A percentile compares a stretch with the other conserved stretches of the same genome.
Evolutionary conservation across 1,140 invertebrate species (phyloP).

Genomic region (Andricus grossulariae): DNA sequence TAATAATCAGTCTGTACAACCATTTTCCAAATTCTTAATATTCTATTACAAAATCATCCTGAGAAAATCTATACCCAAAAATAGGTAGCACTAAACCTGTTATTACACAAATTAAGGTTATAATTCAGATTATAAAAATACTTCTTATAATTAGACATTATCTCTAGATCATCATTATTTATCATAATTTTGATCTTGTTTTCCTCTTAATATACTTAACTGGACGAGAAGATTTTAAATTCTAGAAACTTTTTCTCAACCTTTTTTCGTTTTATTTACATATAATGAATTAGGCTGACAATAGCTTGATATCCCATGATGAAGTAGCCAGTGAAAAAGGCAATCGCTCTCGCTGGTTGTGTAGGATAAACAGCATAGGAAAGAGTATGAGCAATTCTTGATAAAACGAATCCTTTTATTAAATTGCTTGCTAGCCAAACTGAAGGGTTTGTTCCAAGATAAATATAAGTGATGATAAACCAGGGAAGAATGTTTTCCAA

Average conservation of each 20-base stretch:
- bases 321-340: conserved; percentile 74
- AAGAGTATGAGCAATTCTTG: conserved; percentile 79
- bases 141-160: too few relatives aligned
- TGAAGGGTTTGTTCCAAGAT: conserved; percentile 78
- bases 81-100: too few relatives aligned
- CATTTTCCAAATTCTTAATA: too few relatives aligned
- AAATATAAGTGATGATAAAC: conserved; percentile 78
- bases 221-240: not conserved
- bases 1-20: too few relatives aligned
- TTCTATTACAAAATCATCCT: too few relatives aligned
- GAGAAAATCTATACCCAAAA: too few relatives aligned
- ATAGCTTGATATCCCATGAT: conserved; percentile 78
- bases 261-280: conserved; percentile 24
- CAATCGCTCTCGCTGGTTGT: conserved; percentile 79
- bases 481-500: conserved; percentile 83
- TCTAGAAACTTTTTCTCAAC: not conserved
- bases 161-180: too few relatives aligned
- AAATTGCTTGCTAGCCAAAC: conserved; percentile 76
- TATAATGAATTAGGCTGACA: conserved; percentile 65
- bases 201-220: not conserved
- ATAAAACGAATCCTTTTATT: conserved; percentile 78
- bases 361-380: conserved; percentile 76
- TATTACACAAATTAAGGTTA: too few relatives aligned
- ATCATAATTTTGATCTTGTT: too few relatives aligned
- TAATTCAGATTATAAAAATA: too few relatives aligned